These are phyloP conservation scores for Gastrophryne carolinensis DNA, from an alignment of 2,797 vertebrate genomes.

Conservation along the genomic window DNA sequence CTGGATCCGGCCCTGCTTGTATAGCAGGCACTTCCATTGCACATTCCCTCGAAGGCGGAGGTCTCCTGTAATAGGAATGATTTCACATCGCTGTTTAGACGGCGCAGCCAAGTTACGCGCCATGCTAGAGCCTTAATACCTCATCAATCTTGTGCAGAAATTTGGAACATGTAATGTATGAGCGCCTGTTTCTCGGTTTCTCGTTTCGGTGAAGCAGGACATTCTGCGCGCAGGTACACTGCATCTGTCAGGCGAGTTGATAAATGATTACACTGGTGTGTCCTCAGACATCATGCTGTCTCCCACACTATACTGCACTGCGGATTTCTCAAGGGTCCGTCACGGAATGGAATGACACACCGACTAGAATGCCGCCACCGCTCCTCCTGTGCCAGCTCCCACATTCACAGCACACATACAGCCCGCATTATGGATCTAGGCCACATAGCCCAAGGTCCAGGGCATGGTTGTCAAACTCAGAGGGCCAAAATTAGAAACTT, in stretches of 20 bases:
- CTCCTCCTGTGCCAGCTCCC: no score
- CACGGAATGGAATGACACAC: neutral
- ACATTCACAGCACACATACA: no score
- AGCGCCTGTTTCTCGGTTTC: neutral
- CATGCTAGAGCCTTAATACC: neutral
- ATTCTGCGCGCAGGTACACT: slow-evolving; percentile 10
- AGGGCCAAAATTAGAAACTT: no score
- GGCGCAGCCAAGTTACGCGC: neutral
- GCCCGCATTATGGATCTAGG: no score
- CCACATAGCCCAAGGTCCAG: no score
- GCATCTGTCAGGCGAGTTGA: slow-evolving; percentile 20
- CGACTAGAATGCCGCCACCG: neutral
- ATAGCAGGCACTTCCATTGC: no score
- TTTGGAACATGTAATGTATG: neutral
- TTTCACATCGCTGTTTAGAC: neutral
- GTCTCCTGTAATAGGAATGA: no score
- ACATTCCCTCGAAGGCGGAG: no score
- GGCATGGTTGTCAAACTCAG: no score
- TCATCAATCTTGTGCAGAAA: neutral
- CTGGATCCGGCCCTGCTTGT: no score
- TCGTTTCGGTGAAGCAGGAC: neutral
- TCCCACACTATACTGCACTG: slow-evolving; percentile 39
- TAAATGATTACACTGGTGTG: slow-evolving; percentile 1
- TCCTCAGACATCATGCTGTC: slow-evolving; percentile 13
- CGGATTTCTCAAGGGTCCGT: slow-evolving; percentile 13